Percentiles rank a stretch among this genome's conserved stretches.
These are phyloP conservation scores for Galbula dea DNA, from an alignment of 2,113 vertebrate genomes.

Conservation along the genomic window DNA sequence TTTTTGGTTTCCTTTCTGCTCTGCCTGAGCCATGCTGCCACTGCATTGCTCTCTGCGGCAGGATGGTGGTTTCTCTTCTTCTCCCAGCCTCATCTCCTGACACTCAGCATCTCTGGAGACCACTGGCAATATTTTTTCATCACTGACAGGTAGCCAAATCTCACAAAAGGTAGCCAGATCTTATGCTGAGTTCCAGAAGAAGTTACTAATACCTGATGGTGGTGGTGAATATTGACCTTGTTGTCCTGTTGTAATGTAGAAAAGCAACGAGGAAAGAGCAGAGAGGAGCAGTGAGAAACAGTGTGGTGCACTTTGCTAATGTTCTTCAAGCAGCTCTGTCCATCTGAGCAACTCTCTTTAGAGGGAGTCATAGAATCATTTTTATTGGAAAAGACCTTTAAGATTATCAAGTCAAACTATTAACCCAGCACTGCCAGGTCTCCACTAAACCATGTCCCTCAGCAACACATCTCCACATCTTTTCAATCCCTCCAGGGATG, in stretches of 20 bases:
- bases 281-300: fast-evolving
- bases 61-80: background rate
- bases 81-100: background rate
- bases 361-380: background rate
- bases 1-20: background rate
- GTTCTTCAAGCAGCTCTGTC: background rate
- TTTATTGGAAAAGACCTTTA: background rate
- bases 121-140: background rate
- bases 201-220: background rate
- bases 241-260: fast-evolving
- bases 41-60: too few species aligned
- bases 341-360: background rate
- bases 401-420: background rate
- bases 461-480: background rate
- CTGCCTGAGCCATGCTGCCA: background rate
- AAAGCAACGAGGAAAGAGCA: background rate
- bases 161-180: background rate
- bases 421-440: background rate
- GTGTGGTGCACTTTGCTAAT: fast-evolving
- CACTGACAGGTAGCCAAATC: background rate
- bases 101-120: background rate
- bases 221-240: too few species aligned
- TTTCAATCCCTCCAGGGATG: background rate
- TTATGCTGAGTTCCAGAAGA: background rate
- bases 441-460: background rate